Evolutionary conservation across 2,113 vertebrate genomes (phyloP).

Genomic region (Poeciliopsis retropinna): DNA sequence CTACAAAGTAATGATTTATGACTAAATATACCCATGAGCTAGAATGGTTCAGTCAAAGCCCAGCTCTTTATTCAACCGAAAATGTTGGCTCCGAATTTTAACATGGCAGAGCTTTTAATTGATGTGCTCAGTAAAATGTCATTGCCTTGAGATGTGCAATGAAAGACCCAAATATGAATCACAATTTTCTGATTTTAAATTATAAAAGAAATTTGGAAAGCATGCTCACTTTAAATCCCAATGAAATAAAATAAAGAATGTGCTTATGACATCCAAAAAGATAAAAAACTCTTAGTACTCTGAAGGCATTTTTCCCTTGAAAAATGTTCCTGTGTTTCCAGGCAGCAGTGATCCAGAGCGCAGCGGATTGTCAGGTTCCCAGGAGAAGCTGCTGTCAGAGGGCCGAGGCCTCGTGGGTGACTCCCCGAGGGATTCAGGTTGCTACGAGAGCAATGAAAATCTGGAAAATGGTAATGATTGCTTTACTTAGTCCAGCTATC

Average conservation of each 20-base stretch:
- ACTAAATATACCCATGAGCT: too few relatives aligned
- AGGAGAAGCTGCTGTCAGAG: conserved; percentile 93
- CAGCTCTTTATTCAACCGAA: too few relatives aligned
- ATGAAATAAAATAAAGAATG: not conserved
- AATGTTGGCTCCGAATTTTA: too few relatives aligned
- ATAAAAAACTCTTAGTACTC: not conserved
- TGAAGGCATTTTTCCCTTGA: not conserved
- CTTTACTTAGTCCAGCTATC: conserved; percentile 51
- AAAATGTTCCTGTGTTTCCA: conserved; percentile 49
- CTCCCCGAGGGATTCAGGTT: conserved; percentile 96
- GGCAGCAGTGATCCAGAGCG: conserved; percentile 93
- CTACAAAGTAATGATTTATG: too few relatives aligned
- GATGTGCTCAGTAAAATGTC: too few relatives aligned
- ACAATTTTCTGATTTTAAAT: too few relatives aligned
- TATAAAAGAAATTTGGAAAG: too few relatives aligned
- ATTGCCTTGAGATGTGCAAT: not conserved
- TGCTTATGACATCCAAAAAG: not conserved
- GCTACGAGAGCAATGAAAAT: conserved; percentile 98
- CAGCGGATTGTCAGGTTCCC: conserved; percentile 87
- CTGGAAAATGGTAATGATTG: conserved; percentile 92
- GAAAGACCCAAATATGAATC: not conserved
- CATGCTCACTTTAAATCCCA: not conserved
- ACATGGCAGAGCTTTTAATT: too few relatives aligned
- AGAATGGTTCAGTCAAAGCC: too few relatives aligned
- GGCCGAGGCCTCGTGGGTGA: conserved; percentile 85